Evolutionary conservation across 1,140 invertebrate genomes (phyloP), one percentile per base, ranked within the genome.

Genomic region (Cyphomyrmex costatus): DNA sequence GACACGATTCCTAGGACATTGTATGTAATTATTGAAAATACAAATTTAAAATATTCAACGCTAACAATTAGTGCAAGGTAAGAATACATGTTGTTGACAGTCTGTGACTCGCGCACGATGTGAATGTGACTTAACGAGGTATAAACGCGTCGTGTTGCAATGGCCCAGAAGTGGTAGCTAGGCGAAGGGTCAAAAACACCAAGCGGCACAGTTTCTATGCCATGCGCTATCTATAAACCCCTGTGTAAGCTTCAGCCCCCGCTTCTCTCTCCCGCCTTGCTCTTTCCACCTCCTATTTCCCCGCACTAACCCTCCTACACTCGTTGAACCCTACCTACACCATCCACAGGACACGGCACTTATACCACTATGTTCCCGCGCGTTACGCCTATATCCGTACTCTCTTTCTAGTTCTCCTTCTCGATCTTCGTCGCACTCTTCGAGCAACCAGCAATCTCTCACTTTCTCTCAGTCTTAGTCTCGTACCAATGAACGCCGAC

Each of bases 111-210:
- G 16, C 53, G 36, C 14, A 36, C 74, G 61, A 60, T 92, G 90
- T 92, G 91, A 80, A 90, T 83, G 88, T 60, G 19, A 79, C 91
- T 88, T 92, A 88, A 91, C 79, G 66, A 16, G 87, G 77, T 70
- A 86, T 70, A 78, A 88, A 82, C 66, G 70, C 74, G 87, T 80
- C 82, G 88, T 93, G 92, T 93, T 93, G 92, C 92, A 93, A 93
- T 92, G 92, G 93, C 92, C 92, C 89, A 93, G 92, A 92, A 93
- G 93, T 89, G 82, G 93, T 94, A 94, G 94, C 94, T 95, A 95
- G 94, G 94, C 95, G 92, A 95, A 95, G 95, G 95, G 95, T 95
- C 94, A 95, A 95, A 95, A 95, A 95, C 95, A 95, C 94, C 93
- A 92, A 94, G 94, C 92, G 91, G 91, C 93, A 92, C 92, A 92